Percentiles rank a stretch among this genome's conserved stretches.
Evolutionary conservation across 2,888 invertebrate species (phyloP).

Genomic region (Smittia sp.): DNA sequence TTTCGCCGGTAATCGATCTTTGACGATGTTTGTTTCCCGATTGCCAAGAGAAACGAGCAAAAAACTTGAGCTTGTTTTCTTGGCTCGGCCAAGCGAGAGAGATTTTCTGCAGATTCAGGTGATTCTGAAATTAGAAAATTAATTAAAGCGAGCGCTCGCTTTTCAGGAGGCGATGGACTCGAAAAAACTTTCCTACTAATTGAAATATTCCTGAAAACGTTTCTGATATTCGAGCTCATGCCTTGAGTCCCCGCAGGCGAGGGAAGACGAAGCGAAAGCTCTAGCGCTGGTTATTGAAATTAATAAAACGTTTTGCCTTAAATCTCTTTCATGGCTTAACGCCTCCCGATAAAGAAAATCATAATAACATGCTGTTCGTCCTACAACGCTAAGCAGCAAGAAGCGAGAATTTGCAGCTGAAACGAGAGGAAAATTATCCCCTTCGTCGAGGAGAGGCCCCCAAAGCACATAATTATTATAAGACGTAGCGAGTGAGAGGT

Average conservation of each 20-base stretch:
- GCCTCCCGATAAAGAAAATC: conserved; percentile 6
- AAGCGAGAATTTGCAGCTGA: background rate
- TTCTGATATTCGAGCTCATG: background rate
- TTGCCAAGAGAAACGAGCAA: background rate
- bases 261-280: background rate
- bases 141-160: too few relatives aligned
- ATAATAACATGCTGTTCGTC: background rate
- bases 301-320: conserved; percentile 1
- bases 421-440: background rate
- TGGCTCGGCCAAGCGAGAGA: too few relatives aligned
- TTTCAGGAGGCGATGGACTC: too few relatives aligned
- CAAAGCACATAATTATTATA: conserved; percentile 25
- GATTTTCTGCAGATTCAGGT: too few relatives aligned
- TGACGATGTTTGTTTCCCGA: background rate
- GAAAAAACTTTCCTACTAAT: background rate
- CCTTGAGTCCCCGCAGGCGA: background rate
- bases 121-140: too few relatives aligned
- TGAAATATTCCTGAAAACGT: background rate
- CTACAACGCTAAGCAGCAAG: background rate
- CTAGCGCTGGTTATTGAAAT: conserved; percentile 1
- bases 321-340: conserved; percentile 26
- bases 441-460: background rate
- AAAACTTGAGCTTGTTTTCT: too few relatives aligned
- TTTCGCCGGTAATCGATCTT: background rate
- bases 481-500: conserved; percentile 16